These are phyloP conservation scores for Lepus townsendii DNA, from an alignment of 2,797 vertebrate genomes.

Conservation along the genomic window DNA sequence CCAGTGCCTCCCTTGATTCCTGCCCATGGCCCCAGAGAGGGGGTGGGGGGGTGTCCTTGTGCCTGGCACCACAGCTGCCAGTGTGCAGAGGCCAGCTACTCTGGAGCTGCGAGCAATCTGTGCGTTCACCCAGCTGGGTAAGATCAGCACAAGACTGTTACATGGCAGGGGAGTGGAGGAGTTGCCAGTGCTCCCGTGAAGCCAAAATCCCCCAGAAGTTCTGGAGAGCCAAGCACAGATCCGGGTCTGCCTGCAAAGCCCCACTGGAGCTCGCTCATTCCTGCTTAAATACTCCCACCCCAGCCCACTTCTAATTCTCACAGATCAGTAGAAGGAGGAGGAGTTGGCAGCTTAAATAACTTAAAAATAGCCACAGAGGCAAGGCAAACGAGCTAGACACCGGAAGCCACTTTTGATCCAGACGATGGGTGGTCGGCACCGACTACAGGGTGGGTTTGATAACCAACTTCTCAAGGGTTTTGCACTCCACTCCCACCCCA, in stretches of 20 bases:
- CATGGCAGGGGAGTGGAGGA: fast-evolving
- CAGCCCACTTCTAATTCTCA: not conserved
- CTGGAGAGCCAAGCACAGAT: not conserved
- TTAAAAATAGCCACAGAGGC: not conserved
- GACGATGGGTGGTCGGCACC: not conserved
- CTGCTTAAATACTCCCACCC: not conserved
- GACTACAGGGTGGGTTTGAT: not conserved
- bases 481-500: not conserved
- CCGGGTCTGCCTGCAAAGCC: not conserved
- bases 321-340: not conserved
- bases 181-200: not conserved
- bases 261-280: not conserved
- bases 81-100: not conserved
- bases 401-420: not conserved
- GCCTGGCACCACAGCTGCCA: not conserved
- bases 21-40: not conserved
- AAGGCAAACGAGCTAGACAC: not conserved
- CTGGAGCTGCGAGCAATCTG: not conserved
- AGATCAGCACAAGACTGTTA: not conserved
- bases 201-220: not conserved
- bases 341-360: not conserved
- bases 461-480: not conserved
- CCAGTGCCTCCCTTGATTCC: too few species aligned
- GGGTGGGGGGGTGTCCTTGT: not conserved
- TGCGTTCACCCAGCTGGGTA: not conserved